These are phyloP conservation scores for Lineus longissimus DNA, from an alignment of 1,140 invertebrate species.

Conservation along the genomic window DNA sequence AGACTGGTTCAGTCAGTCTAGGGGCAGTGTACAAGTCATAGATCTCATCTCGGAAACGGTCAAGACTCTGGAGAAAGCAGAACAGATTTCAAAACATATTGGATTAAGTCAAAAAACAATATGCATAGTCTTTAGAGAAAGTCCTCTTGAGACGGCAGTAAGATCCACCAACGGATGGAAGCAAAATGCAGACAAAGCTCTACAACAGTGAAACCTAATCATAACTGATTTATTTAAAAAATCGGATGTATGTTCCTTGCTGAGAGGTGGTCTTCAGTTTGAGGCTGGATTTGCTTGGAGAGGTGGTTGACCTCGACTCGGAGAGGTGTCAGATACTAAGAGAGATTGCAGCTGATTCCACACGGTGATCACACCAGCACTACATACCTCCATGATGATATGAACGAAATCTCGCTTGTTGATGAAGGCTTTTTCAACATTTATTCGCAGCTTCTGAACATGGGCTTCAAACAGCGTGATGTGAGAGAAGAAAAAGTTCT, in stretches of 20 bases:
- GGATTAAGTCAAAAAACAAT: no score
- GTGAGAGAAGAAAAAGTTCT: constrained; percentile 71
- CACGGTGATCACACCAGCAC: no score
- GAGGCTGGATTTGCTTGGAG: no score
- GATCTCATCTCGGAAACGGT: constrained; percentile 57
- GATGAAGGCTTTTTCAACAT: constrained; percentile 54
- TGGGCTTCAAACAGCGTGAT: constrained; percentile 74
- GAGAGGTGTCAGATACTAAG: no score
- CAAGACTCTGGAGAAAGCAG: constrained; percentile 51
- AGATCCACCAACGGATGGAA: constrained; percentile 3
- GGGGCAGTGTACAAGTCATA: constrained; percentile 67
- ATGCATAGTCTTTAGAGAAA: constrained; percentile 29
- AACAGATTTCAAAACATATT: constrained; percentile 12
- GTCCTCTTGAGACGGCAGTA: constrained; percentile 19
- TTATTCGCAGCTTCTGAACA: constrained; percentile 66
- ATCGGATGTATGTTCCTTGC: no score
- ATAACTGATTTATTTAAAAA: no score
- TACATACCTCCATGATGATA: constrained; percentile 60
- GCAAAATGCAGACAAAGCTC: neutral
- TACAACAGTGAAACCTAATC: no score
- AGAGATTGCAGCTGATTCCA: no score
- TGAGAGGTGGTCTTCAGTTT: no score
- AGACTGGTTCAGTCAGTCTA: constrained; percentile 63
- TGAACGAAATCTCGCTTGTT: constrained; percentile 61
- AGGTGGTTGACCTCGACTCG: no score